phyloP scores from a whole-genome alignment of 2,797 vertebrate genomes.

The Sciurus vulgaris region DNA sequence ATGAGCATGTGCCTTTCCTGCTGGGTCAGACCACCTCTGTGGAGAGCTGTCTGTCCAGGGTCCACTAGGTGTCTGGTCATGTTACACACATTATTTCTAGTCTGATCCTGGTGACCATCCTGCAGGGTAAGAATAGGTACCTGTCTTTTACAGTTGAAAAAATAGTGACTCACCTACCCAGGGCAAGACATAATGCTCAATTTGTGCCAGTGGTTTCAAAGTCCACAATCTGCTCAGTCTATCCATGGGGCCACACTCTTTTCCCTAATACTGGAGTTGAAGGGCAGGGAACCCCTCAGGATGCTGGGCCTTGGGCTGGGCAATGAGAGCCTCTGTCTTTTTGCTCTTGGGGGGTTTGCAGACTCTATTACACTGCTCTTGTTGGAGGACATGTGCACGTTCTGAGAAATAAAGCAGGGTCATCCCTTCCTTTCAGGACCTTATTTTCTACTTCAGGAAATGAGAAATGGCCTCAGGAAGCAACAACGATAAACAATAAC shows the following conservation, averaged over 20 bases:
- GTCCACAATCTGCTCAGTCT: background rate
- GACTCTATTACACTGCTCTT: background rate
- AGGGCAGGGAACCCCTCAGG: background rate
- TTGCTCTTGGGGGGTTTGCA: background rate
- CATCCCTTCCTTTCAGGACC: background rate
- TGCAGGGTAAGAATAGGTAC: background rate
- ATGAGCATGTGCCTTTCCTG: background rate
- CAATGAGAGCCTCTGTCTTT: background rate
- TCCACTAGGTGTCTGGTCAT: background rate
- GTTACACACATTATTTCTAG: background rate
- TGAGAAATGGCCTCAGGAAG: constrained; percentile 10
- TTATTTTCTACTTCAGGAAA: background rate
- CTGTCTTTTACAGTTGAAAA: constrained; percentile 5
- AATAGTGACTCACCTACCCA: background rate
- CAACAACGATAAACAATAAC: background rate
- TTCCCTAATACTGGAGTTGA: background rate
- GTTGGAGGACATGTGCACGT: background rate
- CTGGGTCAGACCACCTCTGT: background rate
- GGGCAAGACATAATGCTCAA: background rate
- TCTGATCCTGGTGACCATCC: background rate
- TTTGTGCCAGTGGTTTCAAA: background rate
- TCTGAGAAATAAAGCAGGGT: background rate
- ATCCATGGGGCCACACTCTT: background rate
- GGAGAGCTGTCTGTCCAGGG: background rate
- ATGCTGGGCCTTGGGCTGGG: background rate